phyloP scores from a whole-genome alignment of 2,888 invertebrate species.

The Cosmia pyralina region DNA sequence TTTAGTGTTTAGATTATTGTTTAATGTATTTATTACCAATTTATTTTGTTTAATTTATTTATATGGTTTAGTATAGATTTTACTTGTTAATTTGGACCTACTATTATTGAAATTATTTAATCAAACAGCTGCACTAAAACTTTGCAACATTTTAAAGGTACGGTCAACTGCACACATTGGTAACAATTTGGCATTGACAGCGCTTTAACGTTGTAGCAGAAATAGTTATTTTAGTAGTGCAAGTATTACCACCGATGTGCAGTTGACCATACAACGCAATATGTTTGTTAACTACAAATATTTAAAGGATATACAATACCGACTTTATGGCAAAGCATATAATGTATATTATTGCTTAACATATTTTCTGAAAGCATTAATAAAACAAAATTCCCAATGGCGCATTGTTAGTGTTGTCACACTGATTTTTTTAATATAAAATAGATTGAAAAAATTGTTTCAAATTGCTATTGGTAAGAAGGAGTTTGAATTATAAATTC shows the following conservation, averaged over 20 bases:
- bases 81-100: background rate
- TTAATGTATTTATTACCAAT: conserved; percentile 5
- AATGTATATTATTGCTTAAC: conserved; percentile 9
- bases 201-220: background rate
- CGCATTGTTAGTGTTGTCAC: background rate
- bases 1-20: conserved; percentile 10
- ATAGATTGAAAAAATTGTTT: background rate
- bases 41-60: background rate
- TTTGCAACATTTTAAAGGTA: conserved; percentile 7
- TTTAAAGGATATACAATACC: background rate
- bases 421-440: background rate
- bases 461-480: background rate
- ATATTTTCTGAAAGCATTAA: background rate
- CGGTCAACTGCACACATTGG: background rate
- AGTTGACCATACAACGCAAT: background rate
- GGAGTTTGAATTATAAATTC: background rate
- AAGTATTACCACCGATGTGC: background rate
- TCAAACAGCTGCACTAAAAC: background rate
- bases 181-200: background rate
- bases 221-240: background rate
- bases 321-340: background rate
- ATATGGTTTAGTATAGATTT: conserved; percentile 23
- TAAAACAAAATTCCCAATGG: background rate
- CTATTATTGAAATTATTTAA: background rate
- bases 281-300: background rate